phyloP scores from a whole-genome alignment of 2,113 vertebrate species.

The Heptranchias perlo region DNA sequence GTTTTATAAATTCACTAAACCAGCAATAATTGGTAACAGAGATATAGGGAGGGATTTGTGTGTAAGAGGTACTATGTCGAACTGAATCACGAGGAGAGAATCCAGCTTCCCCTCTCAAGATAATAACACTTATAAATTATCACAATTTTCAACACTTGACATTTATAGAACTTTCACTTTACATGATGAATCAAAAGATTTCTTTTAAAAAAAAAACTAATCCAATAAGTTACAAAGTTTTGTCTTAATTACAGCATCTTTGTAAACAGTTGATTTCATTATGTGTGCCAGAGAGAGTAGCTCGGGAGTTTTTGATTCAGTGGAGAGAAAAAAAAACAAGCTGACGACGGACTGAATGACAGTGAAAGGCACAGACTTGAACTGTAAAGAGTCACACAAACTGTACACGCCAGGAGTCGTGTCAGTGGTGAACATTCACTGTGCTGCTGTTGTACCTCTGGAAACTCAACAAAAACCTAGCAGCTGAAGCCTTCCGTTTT shows the following conservation, averaged over 20 bases:
- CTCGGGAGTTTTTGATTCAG: conserved; percentile 60
- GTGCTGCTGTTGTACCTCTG: not conserved
- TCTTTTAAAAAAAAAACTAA: conserved; percentile 48
- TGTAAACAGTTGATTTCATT: conserved; percentile 77
- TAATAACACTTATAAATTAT: conserved; percentile 65
- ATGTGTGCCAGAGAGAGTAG: conserved; percentile 52
- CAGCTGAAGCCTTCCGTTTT: not conserved
- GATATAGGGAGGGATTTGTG: conserved; percentile 46
- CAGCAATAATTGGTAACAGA: conserved; percentile 38
- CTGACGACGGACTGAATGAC: not conserved
- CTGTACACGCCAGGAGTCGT: not conserved
- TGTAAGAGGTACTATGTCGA: conserved; percentile 48
- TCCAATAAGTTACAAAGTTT: conserved; percentile 62
- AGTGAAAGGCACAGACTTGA: conserved; percentile 21
- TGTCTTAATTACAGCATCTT: conserved; percentile 63
- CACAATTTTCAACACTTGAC: conserved; percentile 65
- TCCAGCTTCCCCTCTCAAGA: conserved; percentile 65
- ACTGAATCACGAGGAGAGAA: conserved; percentile 59
- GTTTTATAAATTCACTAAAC: not conserved
- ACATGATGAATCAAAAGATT: conserved; percentile 65
- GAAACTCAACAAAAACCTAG: not conserved
- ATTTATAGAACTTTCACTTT: conserved; percentile 60
- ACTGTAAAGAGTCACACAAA: not conserved
- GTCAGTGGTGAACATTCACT: conserved; percentile 12
- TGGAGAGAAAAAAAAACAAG: conserved; percentile 21